A percentile compares a stretch with the other conserved stretches of the same genome.
phyloP scores from a whole-genome alignment of 2,113 vertebrate genomes.

The Phalacrocorax brasilianus region DNA sequence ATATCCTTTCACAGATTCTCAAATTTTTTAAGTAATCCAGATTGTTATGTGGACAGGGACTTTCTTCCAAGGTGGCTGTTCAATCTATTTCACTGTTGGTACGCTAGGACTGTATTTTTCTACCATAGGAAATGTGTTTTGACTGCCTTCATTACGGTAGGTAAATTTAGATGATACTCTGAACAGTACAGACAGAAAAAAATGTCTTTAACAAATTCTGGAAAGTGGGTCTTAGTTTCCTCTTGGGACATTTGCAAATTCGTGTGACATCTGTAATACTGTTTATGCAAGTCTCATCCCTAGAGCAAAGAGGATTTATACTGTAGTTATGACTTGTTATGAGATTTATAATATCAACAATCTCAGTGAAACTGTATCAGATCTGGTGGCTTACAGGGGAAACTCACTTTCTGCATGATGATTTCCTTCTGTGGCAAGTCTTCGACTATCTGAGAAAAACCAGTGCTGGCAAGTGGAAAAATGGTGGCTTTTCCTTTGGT shows the following conservation, averaged over 20 bases:
- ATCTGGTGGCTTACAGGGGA: background rate
- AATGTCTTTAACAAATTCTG: background rate
- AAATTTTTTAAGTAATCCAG: background rate
- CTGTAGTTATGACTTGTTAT: conserved; percentile 26
- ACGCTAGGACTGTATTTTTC: background rate
- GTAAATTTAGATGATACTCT: background rate
- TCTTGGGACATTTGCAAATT: conserved; percentile 16
- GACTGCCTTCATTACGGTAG: background rate
- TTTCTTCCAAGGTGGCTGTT: background rate
- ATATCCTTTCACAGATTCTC: background rate
- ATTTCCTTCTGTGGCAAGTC: background rate
- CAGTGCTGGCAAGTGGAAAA: background rate
- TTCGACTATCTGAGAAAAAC: background rate
- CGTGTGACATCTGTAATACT: background rate
- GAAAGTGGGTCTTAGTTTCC: conserved; percentile 1
- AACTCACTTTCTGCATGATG: background rate
- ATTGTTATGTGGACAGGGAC: background rate
- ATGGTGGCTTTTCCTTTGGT: background rate
- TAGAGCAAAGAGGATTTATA: conserved; percentile 51
- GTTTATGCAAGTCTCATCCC: conserved; percentile 12
- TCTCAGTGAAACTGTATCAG: conserved; percentile 8
- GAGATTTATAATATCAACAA: conserved; percentile 3
- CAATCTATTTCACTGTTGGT: background rate
- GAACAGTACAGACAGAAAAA: background rate
- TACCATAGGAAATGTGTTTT: background rate